phyloP scores from a whole-genome alignment of 2,888 invertebrate species.

The Dynastes grantii region DNA sequence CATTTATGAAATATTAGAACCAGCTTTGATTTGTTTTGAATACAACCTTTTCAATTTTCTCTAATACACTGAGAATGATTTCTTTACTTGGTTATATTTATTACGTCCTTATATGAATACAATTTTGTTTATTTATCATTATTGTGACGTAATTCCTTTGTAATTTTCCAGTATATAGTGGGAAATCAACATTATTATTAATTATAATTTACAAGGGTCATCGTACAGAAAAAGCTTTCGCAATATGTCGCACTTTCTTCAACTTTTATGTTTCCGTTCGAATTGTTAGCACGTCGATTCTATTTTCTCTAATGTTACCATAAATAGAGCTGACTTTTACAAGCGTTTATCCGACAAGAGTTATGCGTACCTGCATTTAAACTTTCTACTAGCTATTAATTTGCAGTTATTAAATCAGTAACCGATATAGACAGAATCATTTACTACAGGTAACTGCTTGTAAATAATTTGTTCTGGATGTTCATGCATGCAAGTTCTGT shows the following conservation, averaged over 20 bases:
- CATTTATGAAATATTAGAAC: no score
- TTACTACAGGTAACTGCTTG: background rate
- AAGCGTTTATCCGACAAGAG: conserved; percentile 8
- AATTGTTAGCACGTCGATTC: conserved; percentile 16
- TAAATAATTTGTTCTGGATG: background rate
- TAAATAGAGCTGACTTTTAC: conserved; percentile 35
- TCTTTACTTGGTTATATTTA: no score
- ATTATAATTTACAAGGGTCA: background rate
- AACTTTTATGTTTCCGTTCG: conserved; percentile 46
- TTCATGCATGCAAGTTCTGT: background rate
- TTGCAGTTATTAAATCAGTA: conserved; percentile 1
- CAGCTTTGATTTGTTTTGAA: no score
- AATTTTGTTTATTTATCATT: no score
- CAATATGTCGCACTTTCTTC: conserved; percentile 8
- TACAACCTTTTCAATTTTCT: no score
- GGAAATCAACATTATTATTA: no score
- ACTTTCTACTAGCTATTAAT: conserved; percentile 34
- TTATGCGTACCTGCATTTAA: conserved; percentile 11
- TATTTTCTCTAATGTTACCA: conserved; percentile 34
- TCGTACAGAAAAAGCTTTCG: conserved; percentile 1
- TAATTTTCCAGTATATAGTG: no score
- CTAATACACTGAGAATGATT: no score
- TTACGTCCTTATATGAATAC: no score
- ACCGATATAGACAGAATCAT: background rate
- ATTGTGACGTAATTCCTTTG: no score